Percentiles rank a stretch among this genome's conserved stretches.
phyloP scores from a whole-genome alignment of 2,888 invertebrate species.

The Incurvaria masculella region DNA sequence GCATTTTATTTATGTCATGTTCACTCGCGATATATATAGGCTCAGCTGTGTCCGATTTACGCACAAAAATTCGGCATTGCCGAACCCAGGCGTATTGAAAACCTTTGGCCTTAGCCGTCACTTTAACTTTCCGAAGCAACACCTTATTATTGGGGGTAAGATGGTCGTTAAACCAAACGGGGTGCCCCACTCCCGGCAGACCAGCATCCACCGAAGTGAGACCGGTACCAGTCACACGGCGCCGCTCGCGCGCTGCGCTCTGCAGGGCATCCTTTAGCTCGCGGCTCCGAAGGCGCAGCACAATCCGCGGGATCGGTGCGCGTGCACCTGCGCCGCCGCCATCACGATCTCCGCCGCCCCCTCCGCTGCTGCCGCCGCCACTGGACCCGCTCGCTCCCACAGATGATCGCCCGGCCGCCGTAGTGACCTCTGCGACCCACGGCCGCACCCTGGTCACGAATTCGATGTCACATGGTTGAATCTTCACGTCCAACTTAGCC shows the following conservation, averaged over 20 bases:
- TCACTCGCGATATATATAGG: neutral
- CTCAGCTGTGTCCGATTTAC: neutral
- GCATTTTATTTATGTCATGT: neutral
- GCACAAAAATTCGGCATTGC: neutral
- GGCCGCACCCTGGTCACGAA: neutral
- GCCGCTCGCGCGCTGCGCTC: neutral
- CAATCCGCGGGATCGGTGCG: neutral
- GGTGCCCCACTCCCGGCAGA: neutral
- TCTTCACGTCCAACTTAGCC: neutral
- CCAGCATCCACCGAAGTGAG: neutral
- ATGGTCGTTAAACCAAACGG: neutral
- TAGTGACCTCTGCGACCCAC: neutral
- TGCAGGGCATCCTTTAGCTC: neutral
- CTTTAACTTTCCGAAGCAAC: neutral
- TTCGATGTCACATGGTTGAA: neutral
- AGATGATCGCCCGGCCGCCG: neutral
- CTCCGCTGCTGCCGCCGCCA: too few species aligned
- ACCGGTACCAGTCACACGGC: neutral
- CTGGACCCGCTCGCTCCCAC: neutral
- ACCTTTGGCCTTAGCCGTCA: neutral
- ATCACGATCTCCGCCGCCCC: too few species aligned
- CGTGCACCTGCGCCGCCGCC: too few species aligned
- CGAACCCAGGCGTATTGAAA: neutral
- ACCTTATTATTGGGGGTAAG: neutral
- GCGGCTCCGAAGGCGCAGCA: neutral